A percentile compares a stretch with the other conserved stretches of the same genome.
Conservation (phyloP, 2,113 vertebrate species). For the Rynchops niger region DNA sequence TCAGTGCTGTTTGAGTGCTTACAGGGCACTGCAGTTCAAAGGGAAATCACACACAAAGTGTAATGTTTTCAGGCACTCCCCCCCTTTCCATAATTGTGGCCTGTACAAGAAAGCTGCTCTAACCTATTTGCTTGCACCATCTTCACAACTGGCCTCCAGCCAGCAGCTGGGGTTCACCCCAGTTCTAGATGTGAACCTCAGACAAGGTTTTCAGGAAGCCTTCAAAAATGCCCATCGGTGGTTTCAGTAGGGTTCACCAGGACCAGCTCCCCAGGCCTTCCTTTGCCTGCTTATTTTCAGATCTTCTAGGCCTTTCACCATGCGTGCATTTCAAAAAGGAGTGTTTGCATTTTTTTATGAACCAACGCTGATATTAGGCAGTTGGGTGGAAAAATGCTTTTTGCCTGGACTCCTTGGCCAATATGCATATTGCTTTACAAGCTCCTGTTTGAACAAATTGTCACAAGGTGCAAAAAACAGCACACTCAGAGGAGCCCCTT, state of each 20-base stretch:
- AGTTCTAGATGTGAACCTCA: neutral
- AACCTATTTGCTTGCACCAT: neutral
- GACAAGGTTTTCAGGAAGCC: neutral
- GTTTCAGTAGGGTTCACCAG: neutral
- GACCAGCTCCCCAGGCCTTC: neutral
- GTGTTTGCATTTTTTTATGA: neutral
- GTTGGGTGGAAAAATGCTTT: neutral
- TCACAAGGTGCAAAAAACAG: neutral
- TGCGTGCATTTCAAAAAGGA: neutral
- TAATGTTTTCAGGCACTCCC: neutral
- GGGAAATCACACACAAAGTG: neutral
- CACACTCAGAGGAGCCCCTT: neutral
- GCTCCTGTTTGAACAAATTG: neutral
- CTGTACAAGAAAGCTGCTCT: neutral
- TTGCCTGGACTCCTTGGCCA: neutral
- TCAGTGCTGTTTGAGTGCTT: neutral
- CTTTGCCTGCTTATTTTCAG: neutral
- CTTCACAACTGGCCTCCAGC: neutral
- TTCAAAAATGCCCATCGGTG: neutral
- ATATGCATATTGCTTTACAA: neutral
- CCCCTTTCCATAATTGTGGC: neutral
- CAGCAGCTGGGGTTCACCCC: neutral
- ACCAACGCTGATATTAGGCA: neutral
- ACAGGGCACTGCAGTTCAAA: neutral
- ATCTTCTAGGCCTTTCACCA: neutral